Base-by-base conservation (phyloP, 2,113 vertebrate species). In the Pogona vitticeps region DNA sequence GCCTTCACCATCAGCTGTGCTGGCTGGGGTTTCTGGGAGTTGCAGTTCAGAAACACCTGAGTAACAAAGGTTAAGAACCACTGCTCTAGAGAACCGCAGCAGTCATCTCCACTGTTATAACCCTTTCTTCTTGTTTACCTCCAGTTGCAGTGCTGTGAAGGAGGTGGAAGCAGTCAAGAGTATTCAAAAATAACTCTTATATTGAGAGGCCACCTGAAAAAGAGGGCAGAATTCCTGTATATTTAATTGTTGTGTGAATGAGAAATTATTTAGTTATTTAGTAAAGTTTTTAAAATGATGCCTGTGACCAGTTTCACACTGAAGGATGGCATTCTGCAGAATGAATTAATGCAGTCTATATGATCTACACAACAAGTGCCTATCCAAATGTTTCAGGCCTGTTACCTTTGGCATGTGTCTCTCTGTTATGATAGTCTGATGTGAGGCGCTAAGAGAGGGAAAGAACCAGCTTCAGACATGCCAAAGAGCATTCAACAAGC, bases 371-470 rank as follows among this genome's bases (percentile, higher is more conserved):
- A 23, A 71, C 52, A 81, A 6, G 23, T 85, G 21, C 36, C 56
- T 52, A 63, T 81, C 70, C 56, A 42, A 78, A 2, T 52, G 3
- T 68, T 73, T 10, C 36, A 2, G 70, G 7, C 67, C 63, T 15
- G 0, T 61, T 83, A 20, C 17, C 33, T 72, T 87, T 68, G 65
- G 28, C 65, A 68, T 68, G 65, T 68, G 31, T 38, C 42, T 31
- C 23, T 70, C 26, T 87, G 21, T 17, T 91, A 65, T 8, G 13
- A 1, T 38, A 87, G 73, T 88, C 86, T 91, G 87, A 67, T 76
- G 88, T 6, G 67, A 91, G 58, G 56, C n/a, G 36, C 23, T 80
- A 59, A 92, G 87, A 76, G 80, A 40, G 78, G 84, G 86, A 20
- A 52, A 20, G 10, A 68, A 86, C 85, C 79, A 88, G 38, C 71